Evolutionary conservation across 2,113 vertebrate genomes (phyloP), one percentile per base, ranked within the genome.

Genomic region (Synchiropus splendidus): DNA sequence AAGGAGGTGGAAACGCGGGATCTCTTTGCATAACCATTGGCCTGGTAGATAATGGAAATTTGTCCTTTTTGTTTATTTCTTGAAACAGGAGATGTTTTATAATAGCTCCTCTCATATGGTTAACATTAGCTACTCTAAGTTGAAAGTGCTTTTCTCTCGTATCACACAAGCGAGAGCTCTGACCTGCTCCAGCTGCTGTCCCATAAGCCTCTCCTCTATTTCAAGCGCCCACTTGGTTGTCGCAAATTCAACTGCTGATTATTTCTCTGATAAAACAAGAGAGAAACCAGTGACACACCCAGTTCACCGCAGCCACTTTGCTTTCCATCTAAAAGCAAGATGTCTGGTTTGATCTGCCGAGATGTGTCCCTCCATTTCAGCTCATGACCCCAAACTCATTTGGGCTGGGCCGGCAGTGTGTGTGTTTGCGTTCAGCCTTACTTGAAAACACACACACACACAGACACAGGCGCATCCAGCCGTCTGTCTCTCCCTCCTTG

Each of bases 221-320:
- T 10, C 18, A 36, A 49, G 39, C 38, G 39, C 46, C 39, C 14
- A 1, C 10, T 31, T 2, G 36, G 21, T 31, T 45, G 51, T 44
- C 46, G 53, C 38, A 33, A 11, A 60, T 64, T 45, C 43, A 32
- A 45, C 45, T 12, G 9, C 42, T n/a, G 39, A 50, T 36, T 35
- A 38, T 36, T 47, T 43, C 35, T 42, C 9, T 10, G 42, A 39
- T 46, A 31, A 13, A 58, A 39, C 34, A 41, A 43, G 35, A 54
- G 53, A 43, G 35, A 54, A 49, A 21, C 13, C 10, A 31, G 53
- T 54, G 40, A 68, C 61, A 58, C 74, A 62, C 74, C 74, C 72
- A 16, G 54, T 15, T 16, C 5, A 13, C 48, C 39, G 55, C 14
- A 48, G 37, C 13, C 50, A 42, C 45, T 42, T 14, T 1, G 18